Base-by-base conservation (phyloP, 2,113 vertebrate species). In the Chaetops frenatus region DNA sequence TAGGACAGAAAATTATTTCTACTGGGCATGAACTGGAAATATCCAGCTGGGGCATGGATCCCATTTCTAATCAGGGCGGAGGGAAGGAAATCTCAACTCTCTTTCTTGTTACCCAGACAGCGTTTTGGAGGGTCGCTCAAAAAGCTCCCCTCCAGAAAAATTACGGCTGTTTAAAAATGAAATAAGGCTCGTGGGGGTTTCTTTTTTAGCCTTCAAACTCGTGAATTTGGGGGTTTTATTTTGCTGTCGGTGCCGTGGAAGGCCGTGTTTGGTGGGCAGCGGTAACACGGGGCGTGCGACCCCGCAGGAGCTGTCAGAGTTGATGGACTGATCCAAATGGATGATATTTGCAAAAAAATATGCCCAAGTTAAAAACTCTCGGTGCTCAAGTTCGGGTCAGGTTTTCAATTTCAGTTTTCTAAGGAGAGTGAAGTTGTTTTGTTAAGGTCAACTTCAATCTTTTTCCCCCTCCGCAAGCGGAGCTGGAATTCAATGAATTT, bases 281-380 rank as follows among this genome's bases (percentile, higher is more conserved):
- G 79, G 83, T 6, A 83, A 25, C 3, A 3, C 2, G 38, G 66
- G 66, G 42, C 86, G 7, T 38, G 67, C 20, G 86, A 6, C 73
- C 70, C 92, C 70, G 92, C 81, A 69, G 71, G 61, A 90, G 86
- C 95, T 97, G 97, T 97, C 95, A 97, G 31, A 38, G 50, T 93
- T 98, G 97, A 98, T 96, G 96, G 95, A 97, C 95, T 94, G 96
- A 96, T 90, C 94, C 91, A 94, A 90, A 94, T 87, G 94, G 94
- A 81, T 82, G 70, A 90, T 91, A 80, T 83, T 78, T 54, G 72
- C 81, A 85, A 92, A 89, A 89, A 90, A 80, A 64, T 53, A 72
- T 12, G 36, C 61, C 35, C 48, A 27, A 80, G 73, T 96, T 92
- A 50, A 83, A 94, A 92, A 36, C 73, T 50, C 36, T 16, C 71